These are phyloP conservation scores for Pelodiscus sinensis DNA, from an alignment of 2,113 vertebrate species.

Conservation along the genomic window DNA sequence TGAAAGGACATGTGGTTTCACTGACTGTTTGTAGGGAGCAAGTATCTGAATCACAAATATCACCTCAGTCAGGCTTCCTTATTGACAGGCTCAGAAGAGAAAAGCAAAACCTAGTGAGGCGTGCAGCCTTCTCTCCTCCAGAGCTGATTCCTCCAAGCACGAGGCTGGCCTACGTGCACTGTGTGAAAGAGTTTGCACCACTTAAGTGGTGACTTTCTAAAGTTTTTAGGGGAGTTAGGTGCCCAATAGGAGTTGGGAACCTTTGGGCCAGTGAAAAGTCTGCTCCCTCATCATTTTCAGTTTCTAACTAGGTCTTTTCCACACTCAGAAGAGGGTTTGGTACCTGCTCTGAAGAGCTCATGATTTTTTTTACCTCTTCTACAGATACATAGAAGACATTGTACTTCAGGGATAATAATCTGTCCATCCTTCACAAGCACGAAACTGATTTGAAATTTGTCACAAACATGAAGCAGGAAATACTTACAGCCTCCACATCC, in stretches of 20 bases:
- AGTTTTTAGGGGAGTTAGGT: neutral
- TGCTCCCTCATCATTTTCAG: neutral
- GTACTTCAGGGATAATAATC: neutral
- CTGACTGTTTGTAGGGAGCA: neutral
- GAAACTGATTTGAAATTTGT: neutral
- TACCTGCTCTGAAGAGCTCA: neutral
- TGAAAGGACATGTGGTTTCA: neutral
- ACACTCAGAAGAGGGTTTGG: neutral
- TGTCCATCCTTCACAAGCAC: neutral
- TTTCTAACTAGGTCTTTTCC: neutral
- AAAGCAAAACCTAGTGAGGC: neutral
- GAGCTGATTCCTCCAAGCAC: neutral
- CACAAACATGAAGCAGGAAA: neutral
- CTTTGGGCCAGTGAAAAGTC: neutral
- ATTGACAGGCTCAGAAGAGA: neutral
- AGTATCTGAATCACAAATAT: neutral
- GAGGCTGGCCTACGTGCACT: neutral
- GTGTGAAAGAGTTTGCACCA: neutral
- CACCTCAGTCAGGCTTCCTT: neutral
- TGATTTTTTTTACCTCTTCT: neutral
- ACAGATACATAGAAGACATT: neutral
- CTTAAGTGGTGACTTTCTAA: neutral
- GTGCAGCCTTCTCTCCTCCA: neutral
- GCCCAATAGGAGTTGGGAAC: neutral
- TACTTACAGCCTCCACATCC: slow-evolving; percentile 90